Evolutionary conservation across 1,140 invertebrate species (phyloP).

Genomic region (Eupristina koningsbergeri): DNA sequence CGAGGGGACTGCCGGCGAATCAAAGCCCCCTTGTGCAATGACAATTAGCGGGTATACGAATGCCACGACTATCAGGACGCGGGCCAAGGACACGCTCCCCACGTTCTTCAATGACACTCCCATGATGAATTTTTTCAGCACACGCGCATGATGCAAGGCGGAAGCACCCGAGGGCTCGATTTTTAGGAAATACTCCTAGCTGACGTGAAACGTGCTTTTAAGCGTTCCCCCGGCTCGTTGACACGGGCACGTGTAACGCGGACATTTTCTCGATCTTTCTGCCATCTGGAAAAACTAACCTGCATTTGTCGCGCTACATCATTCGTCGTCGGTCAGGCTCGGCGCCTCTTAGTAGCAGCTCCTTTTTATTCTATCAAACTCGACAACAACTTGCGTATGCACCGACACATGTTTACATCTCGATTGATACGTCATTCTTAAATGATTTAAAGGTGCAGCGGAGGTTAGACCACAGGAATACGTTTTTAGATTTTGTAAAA

Average conservation of each 20-base stretch:
- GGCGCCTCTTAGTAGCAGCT: too few relatives aligned
- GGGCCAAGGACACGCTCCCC: not conserved
- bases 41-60: not conserved
- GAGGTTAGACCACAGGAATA: constrained; percentile 1
- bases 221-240: not conserved
- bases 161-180: not conserved
- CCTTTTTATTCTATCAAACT: too few relatives aligned
- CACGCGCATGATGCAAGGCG: not conserved
- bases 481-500: not conserved
- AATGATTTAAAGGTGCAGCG: not conserved
- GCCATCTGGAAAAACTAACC: constrained; percentile 41
- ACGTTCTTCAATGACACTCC: not conserved
- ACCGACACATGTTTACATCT: not conserved
- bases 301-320: not conserved
- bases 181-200: not conserved
- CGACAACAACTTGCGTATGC: too few relatives aligned
- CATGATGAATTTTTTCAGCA: not conserved
- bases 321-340: not conserved
- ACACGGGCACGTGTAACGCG: not conserved
- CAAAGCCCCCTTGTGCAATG: not conserved
- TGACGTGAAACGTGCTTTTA: not conserved
- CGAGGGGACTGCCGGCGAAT: not conserved
- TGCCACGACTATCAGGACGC: constrained; percentile 25
- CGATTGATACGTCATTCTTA: not conserved
- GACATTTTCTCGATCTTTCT: constrained; percentile 41